Base-by-base conservation (phyloP, 2,888 invertebrate species). In the Archaeoteleia sp. region DNA sequence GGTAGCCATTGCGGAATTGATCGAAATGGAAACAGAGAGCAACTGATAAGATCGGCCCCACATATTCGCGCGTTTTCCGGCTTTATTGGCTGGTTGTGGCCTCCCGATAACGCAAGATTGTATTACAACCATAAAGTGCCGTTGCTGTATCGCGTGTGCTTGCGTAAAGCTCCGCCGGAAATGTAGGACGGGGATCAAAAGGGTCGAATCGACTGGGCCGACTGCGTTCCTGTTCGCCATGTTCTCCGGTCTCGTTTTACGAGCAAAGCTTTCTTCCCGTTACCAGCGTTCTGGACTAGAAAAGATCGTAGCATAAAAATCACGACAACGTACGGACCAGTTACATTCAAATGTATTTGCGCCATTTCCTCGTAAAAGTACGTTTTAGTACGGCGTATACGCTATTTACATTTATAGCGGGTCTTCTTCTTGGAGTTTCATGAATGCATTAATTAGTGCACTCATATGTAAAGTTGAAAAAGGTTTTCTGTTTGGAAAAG, bases 71-170 rank as follows among this genome's bases (percentile, higher is more conserved):
- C 23, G 27, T 54, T 67, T 55, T 70, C 67, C 72, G 72, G 67
- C 63, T 78, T 76, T 74, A 77, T 74, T 73, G 76, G 66, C 46
- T 51, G 60, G 67, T 71, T 73, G 74, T 43, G 63, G 69, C 39
- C 58, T 63, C 39, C 67, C 71, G 76, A 77, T 78, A 78, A 75
- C 74, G 68, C 69, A 73, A 74, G 70, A 77, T 77, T 74, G 72
- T 62, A 71, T 72, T 66, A 62, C 70, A 48, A 70, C 60, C 72
- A 71, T 78, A 77, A 77, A 78, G 63, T 73, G 67, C 51, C 58
- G 54, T 70, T 54, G 49, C 51, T 43, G 60, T 58, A 51, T 65
- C 55, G 43, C 30, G 13, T 27, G 48, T 45, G 35, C 20, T 43
- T 35, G 39, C 46, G 42, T 67, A 57, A 55, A 67, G 45, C 46